Evolutionary conservation across 2,113 vertebrate species (phyloP), one percentile per base, ranked within the genome.

Genomic region (Pseudois nayaur): DNA sequence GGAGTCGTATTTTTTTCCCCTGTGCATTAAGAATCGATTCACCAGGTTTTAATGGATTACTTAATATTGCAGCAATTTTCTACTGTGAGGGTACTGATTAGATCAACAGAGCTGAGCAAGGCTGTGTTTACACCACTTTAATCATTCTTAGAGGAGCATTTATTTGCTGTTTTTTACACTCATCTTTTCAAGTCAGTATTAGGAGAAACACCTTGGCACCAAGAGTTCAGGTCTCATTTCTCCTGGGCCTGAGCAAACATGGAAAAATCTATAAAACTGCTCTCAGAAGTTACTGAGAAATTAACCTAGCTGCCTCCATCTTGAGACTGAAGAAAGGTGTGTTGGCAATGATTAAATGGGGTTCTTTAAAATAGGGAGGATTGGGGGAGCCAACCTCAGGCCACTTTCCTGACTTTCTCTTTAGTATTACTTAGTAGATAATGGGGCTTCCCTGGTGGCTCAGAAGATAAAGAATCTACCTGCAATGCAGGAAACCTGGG

Each of bases 171-270:
- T 88, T 95, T 93, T 84, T 87, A n/a, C 60, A 50, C 87, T 98
- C 94, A 96, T 98, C 98, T 97, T 97, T 98, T 93, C 98, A 93
- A 98, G 33, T 91, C 84, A 94, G 59, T 98, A 98, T 97, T 95
- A 95, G 98, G 93, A 87, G 89, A 97, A 95, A 97, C 83, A 98
- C 86, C 95, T 95, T 0, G 12, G 62, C 45, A 3, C 62, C 89
- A 67, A 95, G 87, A 52, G 85, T 97, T 95, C 76, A 43, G 97
- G 78, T 96, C 90, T 98, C 71, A 36, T 98, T 98, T 98, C 96
- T 98, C 91, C 86, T 76, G 95, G 89, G 76, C 13, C 91, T 81
- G 83, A 91, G 87, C 55, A 87, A 97, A 94, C 89, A 97, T 87
- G 74, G 91, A 95, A 97, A 97, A 96, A 98, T 97, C 91, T 97